These are phyloP conservation scores for Grallaria varia DNA, from an alignment of 2,113 vertebrate species.

Conservation along the genomic window DNA sequence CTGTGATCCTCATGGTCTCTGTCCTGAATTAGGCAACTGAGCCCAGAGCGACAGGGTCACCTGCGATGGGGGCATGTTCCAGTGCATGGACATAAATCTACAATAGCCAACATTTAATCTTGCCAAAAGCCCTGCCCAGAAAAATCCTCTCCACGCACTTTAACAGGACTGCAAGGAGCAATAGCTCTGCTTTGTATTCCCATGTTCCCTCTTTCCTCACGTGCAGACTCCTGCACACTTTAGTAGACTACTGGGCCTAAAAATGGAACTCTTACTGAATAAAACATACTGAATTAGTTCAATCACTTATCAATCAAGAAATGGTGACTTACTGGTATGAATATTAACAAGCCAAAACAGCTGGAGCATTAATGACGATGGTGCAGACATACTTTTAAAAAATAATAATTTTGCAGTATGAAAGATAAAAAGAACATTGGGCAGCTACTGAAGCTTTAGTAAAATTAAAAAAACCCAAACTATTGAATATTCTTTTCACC, in stretches of 20 bases:
- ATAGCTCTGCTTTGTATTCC: neutral
- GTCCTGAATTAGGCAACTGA: neutral
- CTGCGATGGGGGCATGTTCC: rapidly evolving
- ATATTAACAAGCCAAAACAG: constrained; percentile 10
- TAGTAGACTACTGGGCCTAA: neutral
- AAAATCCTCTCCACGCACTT: neutral
- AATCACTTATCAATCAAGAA: constrained; percentile 16
- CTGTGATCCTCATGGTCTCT: neutral
- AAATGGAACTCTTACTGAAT: neutral
- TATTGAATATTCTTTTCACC: neutral
- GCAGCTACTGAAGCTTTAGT: neutral
- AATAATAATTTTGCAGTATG: neutral
- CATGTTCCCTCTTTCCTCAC: neutral
- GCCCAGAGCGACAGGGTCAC: neutral
- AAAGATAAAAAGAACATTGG: neutral
- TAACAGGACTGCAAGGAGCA: neutral
- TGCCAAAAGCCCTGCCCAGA: neutral
- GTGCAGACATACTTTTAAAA: neutral
- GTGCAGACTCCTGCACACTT: neutral
- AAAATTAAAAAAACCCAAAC: neutral
- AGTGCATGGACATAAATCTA: neutral
- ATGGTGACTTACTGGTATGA: neutral
- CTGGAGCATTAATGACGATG: neutral
- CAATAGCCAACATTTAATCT: neutral
- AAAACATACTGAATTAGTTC: neutral